Evolutionary conservation across 2,113 vertebrate species (phyloP), one percentile per base, ranked within the genome.

Genomic region (Oryzias curvinotus): DNA sequence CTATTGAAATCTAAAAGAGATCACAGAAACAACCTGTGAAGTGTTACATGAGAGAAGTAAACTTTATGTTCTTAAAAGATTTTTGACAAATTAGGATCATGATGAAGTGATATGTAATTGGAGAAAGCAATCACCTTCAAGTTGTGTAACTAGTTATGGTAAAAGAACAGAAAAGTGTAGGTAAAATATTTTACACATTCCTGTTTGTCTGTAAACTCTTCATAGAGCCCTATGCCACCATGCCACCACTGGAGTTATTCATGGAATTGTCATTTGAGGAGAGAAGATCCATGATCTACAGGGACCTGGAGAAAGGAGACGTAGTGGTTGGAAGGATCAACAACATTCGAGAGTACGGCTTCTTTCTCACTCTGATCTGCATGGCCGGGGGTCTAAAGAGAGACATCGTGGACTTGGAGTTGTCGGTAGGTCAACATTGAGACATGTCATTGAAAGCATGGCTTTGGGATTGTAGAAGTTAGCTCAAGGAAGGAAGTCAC

Each of bases 281-380:
- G 46, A 92, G 93, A 48, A 93, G 94, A 65, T 92, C 95, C 26
- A 78, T 96, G 30, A 93, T 98, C 71, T 98, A 96, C 82, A 91
- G 93, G 13, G 97, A 99, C 69, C 83, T 98, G 8, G 97, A 99
- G 25, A 93, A 87, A 46, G 96, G 96, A 0, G 96, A 99, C 69
- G 85, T 95, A 0, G 93, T 98, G 48, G 94, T 99, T 18, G 97
- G 97, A 57, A 91, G 90, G 75, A 95, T 99, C 54, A 95, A 93
- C 25, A 96, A 96, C 30, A 94, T 99, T 44, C 89, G 97, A 41
- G 97, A 98, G 71, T 99, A 98, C 15, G 97, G 97, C 46, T 98
- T 99, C 89, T 99, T 99, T 81, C 91, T 99, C 80, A 96, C 93
- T 56, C 87, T 99, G 67, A 92, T 98, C 52, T 95, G 95, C 64